Conservation (phyloP, 2,113 vertebrate genomes). For the Carlito syrichta region DNA sequence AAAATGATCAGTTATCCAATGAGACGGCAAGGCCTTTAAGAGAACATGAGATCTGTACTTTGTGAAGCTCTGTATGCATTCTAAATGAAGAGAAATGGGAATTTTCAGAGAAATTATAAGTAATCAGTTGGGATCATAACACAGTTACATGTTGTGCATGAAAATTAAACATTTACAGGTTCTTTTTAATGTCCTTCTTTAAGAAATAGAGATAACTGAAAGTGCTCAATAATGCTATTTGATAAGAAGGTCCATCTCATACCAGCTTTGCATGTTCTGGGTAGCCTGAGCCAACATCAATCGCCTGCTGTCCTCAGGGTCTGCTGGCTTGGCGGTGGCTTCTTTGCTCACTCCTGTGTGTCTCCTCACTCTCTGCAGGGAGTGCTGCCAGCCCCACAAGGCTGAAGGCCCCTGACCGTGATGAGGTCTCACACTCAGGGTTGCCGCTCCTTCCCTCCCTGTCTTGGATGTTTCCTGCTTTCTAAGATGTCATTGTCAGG, state of each 20-base stretch:
- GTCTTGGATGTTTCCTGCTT: background rate
- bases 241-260: background rate
- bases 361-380: too few species aligned
- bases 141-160: background rate
- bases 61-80: background rate
- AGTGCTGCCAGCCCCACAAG: background rate
- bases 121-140: background rate
- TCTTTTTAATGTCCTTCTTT: background rate
- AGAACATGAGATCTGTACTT: background rate
- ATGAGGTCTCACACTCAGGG: background rate
- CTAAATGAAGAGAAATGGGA: background rate
- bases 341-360: too few species aligned
- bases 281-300: background rate
- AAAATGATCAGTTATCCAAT: background rate
- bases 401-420: background rate
- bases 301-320: too few species aligned
- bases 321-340: too few species aligned
- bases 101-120: background rate
- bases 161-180: background rate
- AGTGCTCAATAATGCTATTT: too few species aligned
- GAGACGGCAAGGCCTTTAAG: background rate
- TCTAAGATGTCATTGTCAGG: background rate
- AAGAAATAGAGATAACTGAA: background rate
- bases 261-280: background rate
- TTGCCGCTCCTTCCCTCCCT: background rate